These are phyloP conservation scores for Zygaena filipendulae DNA, from an alignment of 2,888 invertebrate genomes.

Conservation along the genomic window DNA sequence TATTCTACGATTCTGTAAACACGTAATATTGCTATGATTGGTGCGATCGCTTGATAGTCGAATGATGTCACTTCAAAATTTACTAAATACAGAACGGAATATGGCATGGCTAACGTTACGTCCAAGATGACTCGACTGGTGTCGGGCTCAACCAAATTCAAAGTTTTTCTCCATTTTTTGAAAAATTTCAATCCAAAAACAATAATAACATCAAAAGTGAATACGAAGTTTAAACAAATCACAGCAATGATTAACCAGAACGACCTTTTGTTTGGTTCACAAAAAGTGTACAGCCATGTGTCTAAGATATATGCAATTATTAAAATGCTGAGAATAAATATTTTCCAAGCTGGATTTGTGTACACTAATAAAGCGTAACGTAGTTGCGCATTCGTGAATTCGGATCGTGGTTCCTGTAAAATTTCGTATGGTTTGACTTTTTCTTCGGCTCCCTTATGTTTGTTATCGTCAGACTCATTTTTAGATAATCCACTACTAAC, in stretches of 20 bases:
- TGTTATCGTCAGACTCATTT: conserved; percentile 20
- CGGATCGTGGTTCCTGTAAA: conserved; percentile 43
- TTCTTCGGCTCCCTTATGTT: conserved; percentile 27
- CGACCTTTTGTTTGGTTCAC: conserved; percentile 25
- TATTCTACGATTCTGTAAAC: conserved; percentile 50
- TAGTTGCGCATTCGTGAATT: conserved; percentile 41
- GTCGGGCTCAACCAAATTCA: conserved; percentile 53
- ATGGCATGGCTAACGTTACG: conserved; percentile 42
- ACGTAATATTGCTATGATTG: conserved; percentile 43
- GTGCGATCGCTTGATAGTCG: conserved; percentile 42
- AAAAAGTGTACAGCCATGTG: conserved; percentile 49
- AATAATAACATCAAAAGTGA: conserved; percentile 40
- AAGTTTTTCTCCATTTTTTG: conserved; percentile 52
- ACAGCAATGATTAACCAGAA: conserved; percentile 34
- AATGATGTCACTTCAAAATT: conserved; percentile 20
- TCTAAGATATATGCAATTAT: conserved; percentile 45
- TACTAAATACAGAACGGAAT: conserved; percentile 40
- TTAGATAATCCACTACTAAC: conserved; percentile 14
- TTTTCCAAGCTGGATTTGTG: conserved; percentile 43
- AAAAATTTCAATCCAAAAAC: conserved; percentile 47
- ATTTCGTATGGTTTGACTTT: conserved; percentile 45
- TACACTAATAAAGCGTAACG: conserved; percentile 43
- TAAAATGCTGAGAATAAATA: conserved; percentile 37
- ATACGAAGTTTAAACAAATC: conserved; percentile 39
- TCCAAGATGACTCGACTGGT: conserved; percentile 38